Evolutionary conservation across 1,140 invertebrate genomes (phyloP), one percentile per base, ranked within the genome.

Genomic region (Drosophila navojoa): DNA sequence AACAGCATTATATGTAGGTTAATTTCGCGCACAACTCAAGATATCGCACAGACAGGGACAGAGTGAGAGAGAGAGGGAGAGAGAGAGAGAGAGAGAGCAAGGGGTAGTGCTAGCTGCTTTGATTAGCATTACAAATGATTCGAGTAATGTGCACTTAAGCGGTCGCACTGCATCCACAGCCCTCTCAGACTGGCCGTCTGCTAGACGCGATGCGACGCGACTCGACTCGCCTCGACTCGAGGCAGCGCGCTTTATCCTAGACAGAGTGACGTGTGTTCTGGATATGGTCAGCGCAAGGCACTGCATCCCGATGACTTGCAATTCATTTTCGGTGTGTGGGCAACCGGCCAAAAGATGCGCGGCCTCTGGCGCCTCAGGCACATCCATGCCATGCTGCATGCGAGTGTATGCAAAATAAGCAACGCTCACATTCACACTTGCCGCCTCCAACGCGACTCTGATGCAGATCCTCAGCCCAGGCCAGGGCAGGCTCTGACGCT

Each of bases 61-160:
- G 42, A 11, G 32, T 2, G 35, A 9, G 22, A 27, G 5, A 52
- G 10, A 29, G 19, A 13, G 22, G 7, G 11, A 25, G 16, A 3
- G n/a, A 7, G 42, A 7, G 25, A 4, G 35, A 9, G 22, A 27
- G 5, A 29, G 10, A 29, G 19, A 6, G 22, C n/a, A n/a, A 7
- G 11, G 5, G 15, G 4, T 13, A 6, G 32, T 29, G 27, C 27
- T 29, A 69, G 72, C 62, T 70, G 77, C 80, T 79, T 89, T 89
- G 84, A 89, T 89, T 89, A 89, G 84, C 84, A 89, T 89, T 89
- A 89, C 84, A 89, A 89, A 89, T 89, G 84, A 89, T 89, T 67
- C 79, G 73, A 90, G 84, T 89, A 89, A 89, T 89, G 80, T 89
- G 84, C 84, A 89, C 84, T 89, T 89, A 89, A 89, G 84, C 81